Evolutionary conservation across 2,113 vertebrate species (phyloP).

Genomic region (Embiotoca jacksoni): DNA sequence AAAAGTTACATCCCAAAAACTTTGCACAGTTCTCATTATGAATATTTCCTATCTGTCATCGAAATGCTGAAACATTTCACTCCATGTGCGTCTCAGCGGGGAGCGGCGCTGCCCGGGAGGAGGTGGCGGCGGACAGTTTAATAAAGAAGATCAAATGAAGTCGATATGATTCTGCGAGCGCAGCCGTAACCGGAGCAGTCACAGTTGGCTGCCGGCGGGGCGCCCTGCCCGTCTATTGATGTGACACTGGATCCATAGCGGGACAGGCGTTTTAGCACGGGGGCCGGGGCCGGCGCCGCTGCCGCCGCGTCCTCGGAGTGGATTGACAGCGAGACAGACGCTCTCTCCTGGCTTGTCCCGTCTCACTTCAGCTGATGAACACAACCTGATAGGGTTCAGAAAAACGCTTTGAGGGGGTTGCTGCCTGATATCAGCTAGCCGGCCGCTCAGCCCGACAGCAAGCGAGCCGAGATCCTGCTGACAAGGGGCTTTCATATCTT

Average conservation of each 20-base stretch:
- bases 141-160: slow-evolving; percentile 48
- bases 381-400: slow-evolving; percentile 67
- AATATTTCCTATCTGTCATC: not conserved
- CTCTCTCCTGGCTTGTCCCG: slow-evolving; percentile 36
- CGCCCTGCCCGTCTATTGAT: slow-evolving; percentile 38
- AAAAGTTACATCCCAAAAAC: no score
- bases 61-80: slow-evolving; percentile 1
- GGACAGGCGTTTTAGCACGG: slow-evolving; percentile 16
- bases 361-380: slow-evolving; percentile 65
- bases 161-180: slow-evolving; percentile 46
- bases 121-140: slow-evolving; percentile 8
- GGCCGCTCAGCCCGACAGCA: slow-evolving; percentile 15
- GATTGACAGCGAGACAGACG: slow-evolving; percentile 50
- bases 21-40: no score
- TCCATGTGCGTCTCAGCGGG: not conserved
- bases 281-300: slow-evolving; percentile 2
- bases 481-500: slow-evolving; percentile 61
- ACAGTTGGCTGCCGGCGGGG: slow-evolving; percentile 27
- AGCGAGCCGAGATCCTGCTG: slow-evolving; percentile 37
- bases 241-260: slow-evolving; percentile 49
- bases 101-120: not conserved
- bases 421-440: slow-evolving; percentile 60
- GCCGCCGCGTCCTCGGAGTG: slow-evolving; percentile 12
- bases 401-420: slow-evolving; percentile 39
- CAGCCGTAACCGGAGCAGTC: slow-evolving; percentile 48